A percentile compares a stretch with the other conserved stretches of the same genome.
phyloP scores from a whole-genome alignment of 2,113 vertebrate genomes.

The Bubalus kerabau region DNA sequence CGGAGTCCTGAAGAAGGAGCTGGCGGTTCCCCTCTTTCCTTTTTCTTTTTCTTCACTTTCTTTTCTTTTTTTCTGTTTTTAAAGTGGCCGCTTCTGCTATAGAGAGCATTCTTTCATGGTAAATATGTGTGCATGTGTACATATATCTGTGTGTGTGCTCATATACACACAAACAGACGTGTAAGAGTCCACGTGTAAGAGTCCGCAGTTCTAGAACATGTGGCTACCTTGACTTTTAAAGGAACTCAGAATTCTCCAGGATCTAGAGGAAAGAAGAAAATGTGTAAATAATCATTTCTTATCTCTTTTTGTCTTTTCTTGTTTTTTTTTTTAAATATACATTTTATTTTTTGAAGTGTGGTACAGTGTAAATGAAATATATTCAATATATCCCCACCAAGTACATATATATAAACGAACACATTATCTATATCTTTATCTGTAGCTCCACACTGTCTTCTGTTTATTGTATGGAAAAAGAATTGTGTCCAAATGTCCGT shows the following conservation, averaged over 20 bases:
- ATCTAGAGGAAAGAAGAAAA: slow-evolving; percentile 29
- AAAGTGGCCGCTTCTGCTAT: slow-evolving; percentile 3
- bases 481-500: slow-evolving; percentile 39
- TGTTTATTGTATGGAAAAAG: slow-evolving; percentile 39
- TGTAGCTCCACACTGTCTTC: slow-evolving; percentile 19
- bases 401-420: slow-evolving; percentile 56
- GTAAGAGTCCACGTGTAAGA: not conserved
- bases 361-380: slow-evolving; percentile 73
- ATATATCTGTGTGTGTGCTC: not conserved
- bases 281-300: slow-evolving; percentile 69
- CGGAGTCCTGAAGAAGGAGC: not conserved
- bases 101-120: not conserved
- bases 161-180: not conserved
- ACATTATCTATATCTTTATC: slow-evolving; percentile 42
- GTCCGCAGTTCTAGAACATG: not conserved
- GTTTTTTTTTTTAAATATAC: slow-evolving; percentile 56
- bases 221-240: not conserved
- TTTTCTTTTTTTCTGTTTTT: not conserved
- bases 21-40: not conserved
- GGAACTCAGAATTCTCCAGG: slow-evolving; percentile 24
- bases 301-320: slow-evolving; percentile 67
- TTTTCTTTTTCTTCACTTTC: not conserved
- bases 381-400: slow-evolving; percentile 59
- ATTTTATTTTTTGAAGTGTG: slow-evolving; percentile 69
- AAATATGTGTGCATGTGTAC: not conserved